Evolutionary conservation across 1,140 invertebrate genomes (phyloP), one percentile per base, ranked within the genome.

Genomic region (Anagrus nilaparvatae): DNA sequence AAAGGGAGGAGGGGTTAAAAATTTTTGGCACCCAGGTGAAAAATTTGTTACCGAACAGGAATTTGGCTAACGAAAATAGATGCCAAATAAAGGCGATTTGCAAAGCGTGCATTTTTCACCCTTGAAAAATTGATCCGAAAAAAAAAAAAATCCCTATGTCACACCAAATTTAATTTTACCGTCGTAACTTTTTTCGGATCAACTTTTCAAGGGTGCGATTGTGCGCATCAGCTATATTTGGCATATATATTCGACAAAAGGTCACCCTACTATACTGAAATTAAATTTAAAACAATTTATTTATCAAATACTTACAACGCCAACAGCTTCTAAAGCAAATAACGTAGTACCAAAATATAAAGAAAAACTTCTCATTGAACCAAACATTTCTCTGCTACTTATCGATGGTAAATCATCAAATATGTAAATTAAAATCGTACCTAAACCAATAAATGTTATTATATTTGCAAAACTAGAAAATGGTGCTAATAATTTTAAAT

Each of bases 291-390:
- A 25, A n/a, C 36, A 39, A 18, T 8, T 24, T 16, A 23, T 23
- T 9, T 18, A 10, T 25, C n/a, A 39, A 10, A 41, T 24, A 77
- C 78, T 72, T 58, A 87, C 84, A 61, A 88, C 81, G 20, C 84
- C 85, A 23, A 94, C 89, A 12, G 89, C 89, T 61, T 93, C 89
- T 33, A 93, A 69, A 0, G 90, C 85, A 67, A 91, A 95, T 4
- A 95, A 67, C 0, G 84, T 84, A 0, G 87, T 92, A 1, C 89
- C 89, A 60, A 94, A 87, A 51, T 82, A 90, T 0, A 88, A 67
- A 0, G 81, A 76, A 55, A 80, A 79, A 33, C 73, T 73, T 25
- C 63, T 58, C 0, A 70, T 40, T 1, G 69, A 59, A 2, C 75
- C 78, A 48, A 76, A 69, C 23, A 78, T 56, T 14, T 74, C 59